Percentiles rank a stretch among this genome's conserved stretches.
Conservation (phyloP, 2,797 vertebrate species). For the Molossus alvarezi region DNA sequence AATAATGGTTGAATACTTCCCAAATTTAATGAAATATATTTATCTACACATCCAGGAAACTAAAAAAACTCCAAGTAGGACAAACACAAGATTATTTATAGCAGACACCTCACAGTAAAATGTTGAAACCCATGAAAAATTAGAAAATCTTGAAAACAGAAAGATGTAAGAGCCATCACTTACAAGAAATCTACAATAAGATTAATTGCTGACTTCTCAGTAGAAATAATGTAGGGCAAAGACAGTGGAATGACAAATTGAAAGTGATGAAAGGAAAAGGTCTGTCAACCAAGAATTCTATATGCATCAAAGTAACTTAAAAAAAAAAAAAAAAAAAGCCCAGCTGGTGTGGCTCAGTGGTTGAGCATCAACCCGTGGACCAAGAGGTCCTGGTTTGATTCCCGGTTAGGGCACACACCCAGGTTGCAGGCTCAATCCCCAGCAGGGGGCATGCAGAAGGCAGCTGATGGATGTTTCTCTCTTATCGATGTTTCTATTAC, state of each 20-base stretch:
- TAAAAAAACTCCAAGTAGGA: background rate
- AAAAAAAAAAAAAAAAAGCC: too few relatives aligned
- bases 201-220: background rate
- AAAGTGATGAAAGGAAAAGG: background rate
- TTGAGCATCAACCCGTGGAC: too few relatives aligned
- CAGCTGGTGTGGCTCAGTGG: too few relatives aligned
- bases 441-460: too few relatives aligned
- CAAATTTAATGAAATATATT: background rate
- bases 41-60: background rate
- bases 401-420: too few relatives aligned
- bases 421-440: too few relatives aligned
- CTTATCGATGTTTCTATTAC: too few relatives aligned
- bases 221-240: background rate
- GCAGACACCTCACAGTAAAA: background rate
- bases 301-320: background rate
- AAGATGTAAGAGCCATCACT: background rate
- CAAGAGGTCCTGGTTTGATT: too few relatives aligned
- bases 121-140: background rate
- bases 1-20: background rate
- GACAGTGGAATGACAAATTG: background rate
- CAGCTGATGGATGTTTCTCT: too few relatives aligned
- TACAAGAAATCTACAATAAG: background rate
- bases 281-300: background rate
- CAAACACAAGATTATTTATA: background rate
- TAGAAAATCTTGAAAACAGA: slow-evolving; percentile 1